Conservation (phyloP, 1,140 invertebrate species). For the Anastrepha obliqua region DNA sequence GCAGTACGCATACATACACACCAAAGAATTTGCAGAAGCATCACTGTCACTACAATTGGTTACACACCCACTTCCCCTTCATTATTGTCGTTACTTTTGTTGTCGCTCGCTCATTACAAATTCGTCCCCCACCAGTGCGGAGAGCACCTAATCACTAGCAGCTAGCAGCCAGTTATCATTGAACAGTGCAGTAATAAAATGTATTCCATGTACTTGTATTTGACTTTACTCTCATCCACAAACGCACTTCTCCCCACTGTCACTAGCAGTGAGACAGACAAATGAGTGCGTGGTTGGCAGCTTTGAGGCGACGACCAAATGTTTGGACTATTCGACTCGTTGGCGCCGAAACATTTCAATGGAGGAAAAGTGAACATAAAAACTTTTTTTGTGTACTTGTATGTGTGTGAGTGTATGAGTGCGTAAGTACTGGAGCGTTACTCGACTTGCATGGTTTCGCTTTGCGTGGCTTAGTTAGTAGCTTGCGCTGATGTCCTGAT, state of each 20-base stretch:
- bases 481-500: neutral
- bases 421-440: neutral
- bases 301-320: conserved; percentile 27
- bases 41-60: neutral
- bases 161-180: neutral
- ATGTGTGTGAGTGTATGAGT: neutral
- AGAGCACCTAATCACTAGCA: neutral
- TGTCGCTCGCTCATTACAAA: too few species aligned
- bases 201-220: conserved; percentile 1
- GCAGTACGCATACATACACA: neutral
- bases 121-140: neutral
- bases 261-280: conserved; percentile 32
- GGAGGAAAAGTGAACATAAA: neutral
- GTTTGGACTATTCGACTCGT: neutral
- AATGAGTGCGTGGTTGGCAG: conserved; percentile 49
- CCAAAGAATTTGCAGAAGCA: neutral
- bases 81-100: too few species aligned
- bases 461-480: neutral
- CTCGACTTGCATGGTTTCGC: neutral
- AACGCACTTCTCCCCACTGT: neutral
- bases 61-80: neutral
- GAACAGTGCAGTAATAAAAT: conserved; percentile 6
- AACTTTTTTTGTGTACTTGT: neutral
- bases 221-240: neutral
- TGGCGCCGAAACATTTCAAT: conserved; percentile 38